Percentiles rank a stretch among this genome's conserved stretches.
phyloP scores from a whole-genome alignment of 92 coral and sea anemone species.

The Anthopleura xanthogrammica region DNA sequence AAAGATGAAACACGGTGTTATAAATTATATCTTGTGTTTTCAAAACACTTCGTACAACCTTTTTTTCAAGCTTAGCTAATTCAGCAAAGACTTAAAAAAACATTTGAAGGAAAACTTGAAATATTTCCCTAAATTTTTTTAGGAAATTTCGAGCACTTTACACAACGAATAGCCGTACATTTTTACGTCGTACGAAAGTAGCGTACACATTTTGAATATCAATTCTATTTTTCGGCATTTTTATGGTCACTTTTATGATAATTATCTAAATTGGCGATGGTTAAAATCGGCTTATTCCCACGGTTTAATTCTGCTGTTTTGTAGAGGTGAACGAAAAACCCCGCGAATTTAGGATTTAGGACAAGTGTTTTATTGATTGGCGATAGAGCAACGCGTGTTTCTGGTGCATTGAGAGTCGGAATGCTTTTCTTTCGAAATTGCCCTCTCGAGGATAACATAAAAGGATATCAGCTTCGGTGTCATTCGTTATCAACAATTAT shows the following conservation, averaged over 20 bases:
- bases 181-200: not conserved
- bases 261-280: not conserved
- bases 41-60: not conserved
- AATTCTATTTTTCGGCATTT: not conserved
- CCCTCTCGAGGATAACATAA: slow-evolving; percentile 1
- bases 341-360: not conserved
- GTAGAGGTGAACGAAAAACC: not conserved
- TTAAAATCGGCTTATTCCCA: not conserved
- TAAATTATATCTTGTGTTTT: slow-evolving; percentile 4
- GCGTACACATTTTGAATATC: not conserved
- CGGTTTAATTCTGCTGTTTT: slow-evolving; percentile 4
- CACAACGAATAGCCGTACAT: not conserved
- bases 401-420: not conserved
- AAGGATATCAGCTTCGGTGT: not conserved
- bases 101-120: not conserved
- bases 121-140: not conserved
- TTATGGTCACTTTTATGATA: not conserved
- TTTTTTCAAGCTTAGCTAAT: not conserved
- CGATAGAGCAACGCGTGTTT: not conserved
- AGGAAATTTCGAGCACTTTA: not conserved
- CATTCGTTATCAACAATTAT: not conserved
- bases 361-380: not conserved
- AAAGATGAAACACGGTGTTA: not conserved
- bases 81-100: not conserved
- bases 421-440: not conserved